phyloP scores from a whole-genome alignment of 1,140 invertebrate species.

The Drosophila gunungcola region DNA sequence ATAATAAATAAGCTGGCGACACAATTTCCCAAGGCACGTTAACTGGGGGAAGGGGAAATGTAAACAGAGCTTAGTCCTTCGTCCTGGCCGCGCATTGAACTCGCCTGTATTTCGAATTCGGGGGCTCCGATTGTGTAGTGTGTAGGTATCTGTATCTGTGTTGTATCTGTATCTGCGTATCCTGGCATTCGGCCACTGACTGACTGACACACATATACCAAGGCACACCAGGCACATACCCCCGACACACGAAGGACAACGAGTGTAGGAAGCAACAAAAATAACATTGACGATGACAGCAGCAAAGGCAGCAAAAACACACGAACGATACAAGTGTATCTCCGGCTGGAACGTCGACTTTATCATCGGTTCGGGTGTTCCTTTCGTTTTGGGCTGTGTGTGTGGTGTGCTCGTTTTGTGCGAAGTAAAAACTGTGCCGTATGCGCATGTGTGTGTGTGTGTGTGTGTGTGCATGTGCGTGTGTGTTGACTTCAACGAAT shows the following conservation, averaged over 20 bases:
- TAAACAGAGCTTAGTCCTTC: constrained; percentile 65
- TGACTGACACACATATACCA: constrained; percentile 80
- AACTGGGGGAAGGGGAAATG: constrained; percentile 45
- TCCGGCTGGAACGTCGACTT: constrained; percentile 72
- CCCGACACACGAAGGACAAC: constrained; percentile 46
- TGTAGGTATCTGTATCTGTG: constrained; percentile 24
- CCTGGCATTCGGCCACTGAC: constrained; percentile 52
- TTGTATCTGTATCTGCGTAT: too few relatives aligned
- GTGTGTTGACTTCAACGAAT: constrained; percentile 30
- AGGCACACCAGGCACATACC: background rate
- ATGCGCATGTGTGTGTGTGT: constrained; percentile 36
- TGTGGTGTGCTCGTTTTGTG: constrained; percentile 66
- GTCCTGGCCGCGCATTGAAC: constrained; percentile 67
- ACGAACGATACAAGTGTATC: constrained; percentile 76
- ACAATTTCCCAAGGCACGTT: constrained; percentile 48
- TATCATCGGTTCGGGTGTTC: constrained; percentile 77
- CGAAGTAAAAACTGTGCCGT: constrained; percentile 52
- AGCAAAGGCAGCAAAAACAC: constrained; percentile 1
- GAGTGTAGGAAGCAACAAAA: constrained; percentile 77
- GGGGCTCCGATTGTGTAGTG: constrained; percentile 46
- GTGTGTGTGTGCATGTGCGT: constrained; percentile 7
- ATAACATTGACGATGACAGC: constrained; percentile 75
- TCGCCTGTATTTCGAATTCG: constrained; percentile 37
- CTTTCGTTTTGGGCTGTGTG: constrained; percentile 23
- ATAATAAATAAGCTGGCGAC: constrained; percentile 54